Evolutionary conservation across 1,140 invertebrate genomes (phyloP).

Genomic region (Steinernema feltiae): DNA sequence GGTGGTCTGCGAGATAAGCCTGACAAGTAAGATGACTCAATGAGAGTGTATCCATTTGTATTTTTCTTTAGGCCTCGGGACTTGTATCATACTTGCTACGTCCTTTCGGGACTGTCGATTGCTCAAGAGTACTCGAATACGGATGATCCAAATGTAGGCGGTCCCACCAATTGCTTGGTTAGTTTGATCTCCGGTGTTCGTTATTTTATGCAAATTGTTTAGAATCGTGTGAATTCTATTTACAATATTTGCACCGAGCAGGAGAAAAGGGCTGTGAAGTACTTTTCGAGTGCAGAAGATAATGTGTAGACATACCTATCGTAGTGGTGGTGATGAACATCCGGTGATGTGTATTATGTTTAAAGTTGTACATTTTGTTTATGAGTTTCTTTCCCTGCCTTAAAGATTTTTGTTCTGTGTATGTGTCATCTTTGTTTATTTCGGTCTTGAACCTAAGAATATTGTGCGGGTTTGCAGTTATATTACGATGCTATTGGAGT

Average conservation of each 20-base stretch:
- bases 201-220: not conserved
- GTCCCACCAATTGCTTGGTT: not conserved
- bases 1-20: slow-evolving; percentile 95
- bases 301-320: not conserved
- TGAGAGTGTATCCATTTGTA: not conserved
- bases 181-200: not conserved
- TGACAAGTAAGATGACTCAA: slow-evolving; percentile 67
- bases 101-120: slow-evolving; percentile 83
- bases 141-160: not conserved
- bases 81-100: slow-evolving; percentile 93
- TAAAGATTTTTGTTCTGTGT: not conserved
- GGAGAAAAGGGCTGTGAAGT: not conserved
- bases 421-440: not conserved
- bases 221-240: not conserved
- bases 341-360: not conserved
- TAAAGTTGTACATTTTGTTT: not conserved
- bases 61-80: slow-evolving; percentile 70
- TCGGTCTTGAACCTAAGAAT: not conserved
- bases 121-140: slow-evolving; percentile 64
- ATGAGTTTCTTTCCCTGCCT: not conserved
- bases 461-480: too few relatives aligned
- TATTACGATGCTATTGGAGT: too few relatives aligned
- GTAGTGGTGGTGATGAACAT: not conserved
- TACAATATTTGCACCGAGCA: not conserved
- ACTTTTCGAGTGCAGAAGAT: not conserved